A percentile compares a stretch with the other conserved stretches of the same genome.
Evolutionary conservation across 2,797 vertebrate genomes (phyloP).

Genomic region (Malurus leucopterus): DNA sequence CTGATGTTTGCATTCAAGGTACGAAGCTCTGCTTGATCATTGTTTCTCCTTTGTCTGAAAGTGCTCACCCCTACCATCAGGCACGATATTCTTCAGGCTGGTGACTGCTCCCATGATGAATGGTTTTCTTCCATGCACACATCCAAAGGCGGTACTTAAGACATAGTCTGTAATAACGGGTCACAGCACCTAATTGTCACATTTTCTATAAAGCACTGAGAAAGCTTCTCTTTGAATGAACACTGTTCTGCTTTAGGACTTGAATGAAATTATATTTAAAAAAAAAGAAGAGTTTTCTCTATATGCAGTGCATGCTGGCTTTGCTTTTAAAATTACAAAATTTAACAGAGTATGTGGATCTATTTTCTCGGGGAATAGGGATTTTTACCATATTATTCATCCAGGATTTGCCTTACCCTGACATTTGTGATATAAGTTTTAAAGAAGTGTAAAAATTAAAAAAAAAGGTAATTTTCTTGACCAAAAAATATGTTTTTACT

Average conservation of each 20-base stretch:
- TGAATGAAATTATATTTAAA: conserved; percentile 51
- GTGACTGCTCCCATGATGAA: conserved; percentile 38
- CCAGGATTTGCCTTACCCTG: conserved; percentile 91
- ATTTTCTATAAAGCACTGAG: conserved; percentile 69
- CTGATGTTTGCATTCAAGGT: neutral
- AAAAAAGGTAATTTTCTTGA: conserved; percentile 68
- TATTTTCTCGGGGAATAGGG: conserved; percentile 81
- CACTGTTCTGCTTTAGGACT: conserved; percentile 76
- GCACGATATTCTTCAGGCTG: conserved; percentile 16
- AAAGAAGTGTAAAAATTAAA: neutral
- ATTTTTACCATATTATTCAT: conserved; percentile 80
- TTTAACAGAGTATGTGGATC: conserved; percentile 76
- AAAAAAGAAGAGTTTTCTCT: conserved; percentile 58
- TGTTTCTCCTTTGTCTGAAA: conserved; percentile 17
- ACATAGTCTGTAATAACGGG: conserved; percentile 23
- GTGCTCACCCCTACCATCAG: neutral
- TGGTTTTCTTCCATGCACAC: conserved; percentile 40
- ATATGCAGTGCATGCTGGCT: conserved; percentile 82
- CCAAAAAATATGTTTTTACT: conserved; percentile 72
- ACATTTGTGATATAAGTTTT: conserved; percentile 77
- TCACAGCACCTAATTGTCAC: conserved; percentile 61
- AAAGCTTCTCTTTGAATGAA: conserved; percentile 71
- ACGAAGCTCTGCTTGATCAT: neutral
- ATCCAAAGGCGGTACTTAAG: conserved; percentile 50
- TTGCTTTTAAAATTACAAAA: conserved; percentile 80